Conservation (phyloP, 2,888 invertebrate genomes). For the Ceratothoa steindachneri region DNA sequence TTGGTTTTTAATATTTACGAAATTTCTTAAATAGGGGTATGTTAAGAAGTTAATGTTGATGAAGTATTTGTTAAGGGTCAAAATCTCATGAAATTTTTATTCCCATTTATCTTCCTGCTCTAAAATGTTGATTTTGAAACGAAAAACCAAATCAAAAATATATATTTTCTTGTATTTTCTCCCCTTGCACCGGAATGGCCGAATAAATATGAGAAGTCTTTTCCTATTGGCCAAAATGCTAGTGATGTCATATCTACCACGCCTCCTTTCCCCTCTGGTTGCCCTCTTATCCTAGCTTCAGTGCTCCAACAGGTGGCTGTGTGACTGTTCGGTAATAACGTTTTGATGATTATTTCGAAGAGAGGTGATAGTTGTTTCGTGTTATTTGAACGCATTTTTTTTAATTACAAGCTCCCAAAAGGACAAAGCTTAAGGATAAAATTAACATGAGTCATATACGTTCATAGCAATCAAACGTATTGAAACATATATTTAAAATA, state of each 20-base stretch:
- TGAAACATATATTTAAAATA: no score
- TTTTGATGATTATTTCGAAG: background rate
- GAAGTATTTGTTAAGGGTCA: background rate
- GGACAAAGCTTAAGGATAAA: no score
- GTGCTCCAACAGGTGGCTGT: background rate
- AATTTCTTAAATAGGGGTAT: no score
- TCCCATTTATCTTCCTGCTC: slow-evolving; percentile 4
- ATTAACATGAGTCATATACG: no score
- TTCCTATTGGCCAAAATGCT: no score
- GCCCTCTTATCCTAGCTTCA: background rate
- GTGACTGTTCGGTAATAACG: background rate
- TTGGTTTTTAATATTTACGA: no score
- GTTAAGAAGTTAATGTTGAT: no score
- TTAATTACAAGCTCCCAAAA: no score
- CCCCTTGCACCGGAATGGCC: no score
- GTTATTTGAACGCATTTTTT: no score
- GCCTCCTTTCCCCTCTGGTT: slow-evolving; percentile 8
- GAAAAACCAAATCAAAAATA: slow-evolving; percentile 16
- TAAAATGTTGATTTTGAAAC: background rate
- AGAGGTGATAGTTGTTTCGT: no score
- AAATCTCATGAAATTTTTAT: background rate
- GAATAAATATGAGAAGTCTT: slow-evolving; percentile 1
- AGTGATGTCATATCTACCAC: slow-evolving; percentile 6
- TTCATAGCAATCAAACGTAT: no score
- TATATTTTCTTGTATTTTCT: background rate